phyloP scores from a whole-genome alignment of 2,797 vertebrate genomes.

The Valencia hispanica region DNA sequence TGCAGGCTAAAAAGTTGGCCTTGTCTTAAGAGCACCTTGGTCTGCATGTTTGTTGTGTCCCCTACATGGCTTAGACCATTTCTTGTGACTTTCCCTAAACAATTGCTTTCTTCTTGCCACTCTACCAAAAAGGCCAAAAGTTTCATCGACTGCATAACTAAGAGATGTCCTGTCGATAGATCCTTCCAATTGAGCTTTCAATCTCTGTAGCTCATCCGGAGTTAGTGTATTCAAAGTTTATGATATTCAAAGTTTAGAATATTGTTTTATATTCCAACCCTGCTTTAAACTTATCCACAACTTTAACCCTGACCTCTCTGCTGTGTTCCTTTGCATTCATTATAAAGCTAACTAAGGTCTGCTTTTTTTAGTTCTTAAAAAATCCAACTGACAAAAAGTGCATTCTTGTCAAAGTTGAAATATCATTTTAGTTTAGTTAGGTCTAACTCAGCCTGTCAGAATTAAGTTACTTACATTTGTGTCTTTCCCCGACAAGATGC shows the following conservation, averaged over 20 bases:
- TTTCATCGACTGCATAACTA: no score
- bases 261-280: background rate
- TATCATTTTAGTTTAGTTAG: background rate
- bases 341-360: background rate
- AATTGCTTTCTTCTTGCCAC: background rate
- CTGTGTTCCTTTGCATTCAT: background rate
- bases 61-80: no score
- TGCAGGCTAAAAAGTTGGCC: background rate
- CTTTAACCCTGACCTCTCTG: no score
- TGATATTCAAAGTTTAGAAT: background rate
- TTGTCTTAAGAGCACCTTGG: no score
- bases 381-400: background rate
- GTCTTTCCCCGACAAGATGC: constrained; percentile 95
- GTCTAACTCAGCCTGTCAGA: background rate
- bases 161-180: background rate
- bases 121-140: no score
- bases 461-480: constrained; percentile 88
- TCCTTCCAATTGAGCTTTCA: background rate
- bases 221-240: no score
- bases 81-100: background rate
- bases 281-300: no score
- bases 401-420: background rate
- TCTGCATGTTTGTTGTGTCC: no score
- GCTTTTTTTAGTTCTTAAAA: background rate
- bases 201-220: background rate